phyloP scores from a whole-genome alignment of 2,113 vertebrate genomes.

The Athene cunicularia region DNA sequence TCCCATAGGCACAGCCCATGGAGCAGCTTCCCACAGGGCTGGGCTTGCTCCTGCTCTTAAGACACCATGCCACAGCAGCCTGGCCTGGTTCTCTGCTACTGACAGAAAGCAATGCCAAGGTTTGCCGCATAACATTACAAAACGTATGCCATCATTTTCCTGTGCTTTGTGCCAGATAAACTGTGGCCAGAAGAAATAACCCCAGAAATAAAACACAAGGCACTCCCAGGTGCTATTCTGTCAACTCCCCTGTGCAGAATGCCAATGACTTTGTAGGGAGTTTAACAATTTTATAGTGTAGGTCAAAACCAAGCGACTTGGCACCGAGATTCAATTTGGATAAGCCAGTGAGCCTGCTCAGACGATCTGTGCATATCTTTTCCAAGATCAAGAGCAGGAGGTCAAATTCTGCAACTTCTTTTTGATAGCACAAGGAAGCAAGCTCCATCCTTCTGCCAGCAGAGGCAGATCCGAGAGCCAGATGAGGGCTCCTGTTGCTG shows the following conservation, averaged over 20 bases:
- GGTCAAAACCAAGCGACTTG: not conserved
- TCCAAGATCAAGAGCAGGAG: not conserved
- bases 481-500: fast-evolving
- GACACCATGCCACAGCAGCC: not conserved
- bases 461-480: not conserved
- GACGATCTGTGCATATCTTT: not conserved
- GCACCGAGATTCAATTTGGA: slow-evolving; percentile 22
- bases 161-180: not conserved
- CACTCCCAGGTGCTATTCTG: not conserved
- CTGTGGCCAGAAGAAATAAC: not conserved
- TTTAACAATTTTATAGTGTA: not conserved
- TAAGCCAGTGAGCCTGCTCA: not conserved
- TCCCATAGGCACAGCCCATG: not conserved
- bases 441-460: not conserved
- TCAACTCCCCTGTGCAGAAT: not conserved
- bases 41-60: not conserved
- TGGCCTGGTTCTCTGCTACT: not conserved
- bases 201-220: not conserved
- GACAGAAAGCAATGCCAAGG: not conserved
- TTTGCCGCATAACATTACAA: not conserved
- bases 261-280: not conserved
- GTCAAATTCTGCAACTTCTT: not conserved
- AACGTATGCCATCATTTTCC: not conserved
- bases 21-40: not conserved
- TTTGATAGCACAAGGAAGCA: not conserved